phyloP scores from a whole-genome alignment of 2,113 vertebrate species.

The Poeciliopsis occidentalis region DNA sequence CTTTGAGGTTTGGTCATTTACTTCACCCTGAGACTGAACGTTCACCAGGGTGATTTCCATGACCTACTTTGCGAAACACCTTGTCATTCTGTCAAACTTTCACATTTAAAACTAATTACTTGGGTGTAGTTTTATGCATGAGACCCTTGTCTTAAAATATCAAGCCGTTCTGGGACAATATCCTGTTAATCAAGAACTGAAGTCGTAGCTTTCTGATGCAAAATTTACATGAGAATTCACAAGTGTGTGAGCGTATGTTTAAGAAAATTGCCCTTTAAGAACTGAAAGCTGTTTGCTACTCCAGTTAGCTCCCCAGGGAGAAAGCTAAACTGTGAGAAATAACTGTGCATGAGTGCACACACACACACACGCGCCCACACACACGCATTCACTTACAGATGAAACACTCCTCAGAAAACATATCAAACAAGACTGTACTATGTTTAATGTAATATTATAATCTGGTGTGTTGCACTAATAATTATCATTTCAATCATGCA shows the following conservation, averaged over 20 bases:
- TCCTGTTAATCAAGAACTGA: constrained; percentile 43
- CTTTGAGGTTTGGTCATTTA: constrained; percentile 29
- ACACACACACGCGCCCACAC: background rate
- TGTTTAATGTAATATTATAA: constrained; percentile 13
- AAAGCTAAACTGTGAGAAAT: constrained; percentile 33
- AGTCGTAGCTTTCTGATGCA: constrained; percentile 36
- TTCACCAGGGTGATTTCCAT: constrained; percentile 31
- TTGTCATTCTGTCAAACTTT: constrained; percentile 50
- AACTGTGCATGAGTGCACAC: background rate
- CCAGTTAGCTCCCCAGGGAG: constrained; percentile 38
- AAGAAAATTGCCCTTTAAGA: constrained; percentile 59
- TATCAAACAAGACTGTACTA: constrained; percentile 12
- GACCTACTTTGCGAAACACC: constrained; percentile 40
- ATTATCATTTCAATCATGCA: constrained; percentile 38
- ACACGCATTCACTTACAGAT: background rate
- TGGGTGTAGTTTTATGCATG: constrained; percentile 60
- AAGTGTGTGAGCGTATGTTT: constrained; percentile 56
- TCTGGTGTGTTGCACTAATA: constrained; percentile 18
- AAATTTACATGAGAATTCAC: constrained; percentile 60
- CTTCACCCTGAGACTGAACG: constrained; percentile 13
- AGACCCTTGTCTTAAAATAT: constrained; percentile 49
- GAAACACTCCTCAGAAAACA: constrained; percentile 4
- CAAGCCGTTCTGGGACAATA: constrained; percentile 59
- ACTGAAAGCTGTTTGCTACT: constrained; percentile 43
- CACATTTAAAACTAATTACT: constrained; percentile 62